Evolutionary conservation across 2,113 vertebrate genomes (phyloP), one percentile per base, ranked within the genome.

Genomic region (Larimichthys crocea): DNA sequence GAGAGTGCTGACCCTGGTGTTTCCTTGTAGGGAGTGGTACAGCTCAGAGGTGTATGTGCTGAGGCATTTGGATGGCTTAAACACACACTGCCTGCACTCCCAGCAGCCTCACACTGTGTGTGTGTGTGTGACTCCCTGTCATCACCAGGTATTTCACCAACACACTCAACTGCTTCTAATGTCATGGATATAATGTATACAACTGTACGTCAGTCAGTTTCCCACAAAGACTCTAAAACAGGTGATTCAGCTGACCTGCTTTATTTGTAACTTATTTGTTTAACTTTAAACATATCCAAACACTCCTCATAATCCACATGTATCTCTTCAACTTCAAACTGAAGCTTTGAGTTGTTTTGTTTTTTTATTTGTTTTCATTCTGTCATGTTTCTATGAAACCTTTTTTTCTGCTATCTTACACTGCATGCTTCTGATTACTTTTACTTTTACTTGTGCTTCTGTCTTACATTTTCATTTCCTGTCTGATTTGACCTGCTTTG

Each of bases 11-110:
- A 91, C 63, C 44, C 83, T 72, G 76, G 81, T 91, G 80, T 93
- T 92, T 88, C 77, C 74, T 93, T 92, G 74, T 92, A 94, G 92
- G 92, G 91, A 93, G 80, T 64, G 89, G 67, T 87, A 79, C 83
- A 78, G 76, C 81, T 89, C 91, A 85, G 82, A 90, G 74, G 86
- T 90, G 87, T 91, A 68, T 88, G 81, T 76, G 84, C 82, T 69
- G 79, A 89, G 74, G 75, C 70, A 79, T 35, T 62, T 83, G 91
- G 92, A 92, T 76, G 82, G 86, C 85, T 82, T 77, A 80, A 88
- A 91, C 79, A 85, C 82, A 84, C 74, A 76, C 69, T 86, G 67
- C 61, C 71, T 73, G 85, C 73, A 75, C 80, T 59, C 52, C 80
- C 74, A 16, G 74, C 86, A 87, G 52, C 50, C 74, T 75, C 56